Base-by-base conservation (phyloP, 35 echinoderm and acorn worm genomes). In the Lytechinus variegatus region DNA sequence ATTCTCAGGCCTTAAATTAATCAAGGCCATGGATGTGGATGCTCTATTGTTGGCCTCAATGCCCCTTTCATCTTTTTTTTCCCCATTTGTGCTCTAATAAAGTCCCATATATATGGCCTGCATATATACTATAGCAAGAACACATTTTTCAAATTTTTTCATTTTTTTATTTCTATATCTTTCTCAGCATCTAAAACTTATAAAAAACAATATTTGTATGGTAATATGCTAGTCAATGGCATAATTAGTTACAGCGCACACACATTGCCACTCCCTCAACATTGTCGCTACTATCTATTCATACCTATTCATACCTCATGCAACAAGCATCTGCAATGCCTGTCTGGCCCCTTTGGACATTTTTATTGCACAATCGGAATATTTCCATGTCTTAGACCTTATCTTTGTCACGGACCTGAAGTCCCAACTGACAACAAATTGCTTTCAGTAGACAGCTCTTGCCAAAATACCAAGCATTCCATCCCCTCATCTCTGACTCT, bases 391-490 rank as follows among this genome's bases (percentile, higher is more conserved):
- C 66, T 79, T 79, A n/a, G 16, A 79, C 66, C 66, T 79, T 79
- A 79, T 79, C 66, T n/a, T 79, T 19, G 66, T 79, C 66, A 79
- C 66, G 66, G 66, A 79, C 66, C 52, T 7, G 52, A 90, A 90
- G 52, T 44, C 29, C 29, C 88, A 90, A 90, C 88, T 90, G 88
- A 90, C 88, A 90, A 54, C 52, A 90, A 90, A 90, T 79, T 54
- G 88, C 88, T 52, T 54, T 44, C 88, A 90, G 88, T 28, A 90
- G 52, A 90, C 88, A 54, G 88, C 28, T 79, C 88, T 54, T 52
- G 88, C 88, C 88, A 90, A 54, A 90, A 90, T 90, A 52, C 88
- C 52, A 52, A 54, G 24, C 88, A 90, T 90, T 90, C 88, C 88
- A 51, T 54, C 88, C 88, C 4, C 28, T 52, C 88, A 90, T 90